These are phyloP conservation scores for Acheta domesticus DNA, from an alignment of 2,888 invertebrate species.

Conservation along the genomic window DNA sequence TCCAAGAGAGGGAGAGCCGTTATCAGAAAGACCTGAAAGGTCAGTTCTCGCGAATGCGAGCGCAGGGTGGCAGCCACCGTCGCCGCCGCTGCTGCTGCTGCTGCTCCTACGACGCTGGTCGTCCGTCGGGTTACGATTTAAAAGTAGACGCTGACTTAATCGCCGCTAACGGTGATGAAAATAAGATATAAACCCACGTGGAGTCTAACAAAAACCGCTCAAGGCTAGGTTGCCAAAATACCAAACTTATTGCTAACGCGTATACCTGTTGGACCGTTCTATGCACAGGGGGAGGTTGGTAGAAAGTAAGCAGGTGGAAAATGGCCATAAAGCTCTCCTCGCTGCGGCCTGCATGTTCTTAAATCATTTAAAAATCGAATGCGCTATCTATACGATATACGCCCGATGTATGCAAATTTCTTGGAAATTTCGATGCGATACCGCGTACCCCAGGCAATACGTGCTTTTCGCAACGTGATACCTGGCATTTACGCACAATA, in stretches of 20 bases:
- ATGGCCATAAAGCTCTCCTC: too few species aligned
- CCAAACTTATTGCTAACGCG: conserved; percentile 18
- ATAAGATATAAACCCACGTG: conserved; percentile 6
- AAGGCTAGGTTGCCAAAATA: background rate
- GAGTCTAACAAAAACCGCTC: background rate
- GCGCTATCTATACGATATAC: conserved; percentile 4
- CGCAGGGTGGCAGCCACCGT: too few species aligned
- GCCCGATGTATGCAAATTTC: conserved; percentile 9
- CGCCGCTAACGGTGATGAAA: background rate
- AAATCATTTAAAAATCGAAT: conserved; percentile 11
- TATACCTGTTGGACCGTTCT: background rate
- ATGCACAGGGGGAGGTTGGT: background rate
- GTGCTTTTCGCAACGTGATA: background rate
- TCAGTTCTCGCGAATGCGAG: too few species aligned
- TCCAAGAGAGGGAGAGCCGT: too few species aligned
- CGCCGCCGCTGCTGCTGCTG: too few species aligned
- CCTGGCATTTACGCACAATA: background rate
- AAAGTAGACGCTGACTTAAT: background rate
- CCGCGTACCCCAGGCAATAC: background rate
- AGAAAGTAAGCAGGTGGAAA: background rate
- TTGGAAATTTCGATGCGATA: conserved; percentile 18
- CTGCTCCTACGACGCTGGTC: background rate
- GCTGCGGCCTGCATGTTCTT: background rate
- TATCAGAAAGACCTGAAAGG: too few species aligned
- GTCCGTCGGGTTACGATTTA: background rate